Percentiles rank a stretch among this genome's conserved stretches.
These are phyloP conservation scores for Cinclus mexicanus DNA, from an alignment of 2,113 vertebrate species.

Conservation along the genomic window DNA sequence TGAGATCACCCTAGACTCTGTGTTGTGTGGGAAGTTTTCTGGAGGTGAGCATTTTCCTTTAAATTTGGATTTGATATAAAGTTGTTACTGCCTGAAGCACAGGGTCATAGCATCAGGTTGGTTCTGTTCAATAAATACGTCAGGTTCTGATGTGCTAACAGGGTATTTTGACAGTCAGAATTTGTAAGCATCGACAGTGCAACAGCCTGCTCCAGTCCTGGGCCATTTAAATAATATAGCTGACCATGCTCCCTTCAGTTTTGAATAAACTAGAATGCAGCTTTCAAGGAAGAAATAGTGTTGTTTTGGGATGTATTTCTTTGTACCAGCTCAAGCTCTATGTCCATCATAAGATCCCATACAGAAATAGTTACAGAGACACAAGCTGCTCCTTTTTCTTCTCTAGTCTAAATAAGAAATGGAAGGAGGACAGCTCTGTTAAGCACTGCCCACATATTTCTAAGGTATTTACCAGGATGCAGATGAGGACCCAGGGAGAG, in stretches of 20 bases:
- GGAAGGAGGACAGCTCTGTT: not conserved
- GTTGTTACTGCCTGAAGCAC: not conserved
- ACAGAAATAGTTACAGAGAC: not conserved
- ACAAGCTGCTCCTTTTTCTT: not conserved
- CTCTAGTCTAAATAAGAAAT: not conserved
- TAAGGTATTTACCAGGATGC: not conserved
- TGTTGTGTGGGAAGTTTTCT: conserved; percentile 85
- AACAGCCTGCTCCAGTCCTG: not conserved
- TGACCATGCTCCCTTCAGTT: not conserved
- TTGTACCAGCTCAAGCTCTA: not conserved
- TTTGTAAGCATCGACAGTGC: not conserved
- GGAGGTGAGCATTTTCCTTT: conserved; percentile 76
- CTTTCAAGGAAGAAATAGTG: not conserved
- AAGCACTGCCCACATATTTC: rapidly evolving
- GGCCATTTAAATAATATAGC: not conserved
- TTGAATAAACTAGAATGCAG: not conserved
- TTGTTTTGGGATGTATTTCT: rapidly evolving
- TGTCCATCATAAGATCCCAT: rapidly evolving
- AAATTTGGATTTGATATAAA: not conserved
- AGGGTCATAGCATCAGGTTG: not conserved
- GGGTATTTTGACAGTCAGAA: not conserved
- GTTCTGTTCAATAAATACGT: not conserved
- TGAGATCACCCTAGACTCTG: conserved; percentile 84
- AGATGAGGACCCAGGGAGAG: conserved; percentile 19
- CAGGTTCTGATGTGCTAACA: not conserved